phyloP scores from a whole-genome alignment of 2,888 invertebrate genomes.

The Lasioglossum villosulum region DNA sequence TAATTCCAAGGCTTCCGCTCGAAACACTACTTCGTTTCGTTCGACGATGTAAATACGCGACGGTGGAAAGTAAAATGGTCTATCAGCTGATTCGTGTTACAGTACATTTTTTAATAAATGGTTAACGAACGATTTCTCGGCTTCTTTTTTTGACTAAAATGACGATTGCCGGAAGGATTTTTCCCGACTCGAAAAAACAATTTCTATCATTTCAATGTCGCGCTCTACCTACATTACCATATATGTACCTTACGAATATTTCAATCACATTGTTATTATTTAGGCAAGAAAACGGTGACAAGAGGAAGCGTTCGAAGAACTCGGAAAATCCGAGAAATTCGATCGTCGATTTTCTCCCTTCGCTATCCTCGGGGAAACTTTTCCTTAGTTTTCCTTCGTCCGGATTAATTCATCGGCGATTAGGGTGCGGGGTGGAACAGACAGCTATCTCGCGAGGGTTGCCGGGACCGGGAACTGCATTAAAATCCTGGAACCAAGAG shows the following conservation, averaged over 20 bases:
- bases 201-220: too few relatives aligned
- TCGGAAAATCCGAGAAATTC: background rate
- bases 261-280: too few relatives aligned
- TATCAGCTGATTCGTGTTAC: background rate
- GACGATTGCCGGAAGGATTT: too few relatives aligned
- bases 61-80: background rate
- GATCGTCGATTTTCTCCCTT: background rate
- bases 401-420: constrained; percentile 18
- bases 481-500: constrained; percentile 16
- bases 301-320: too few relatives aligned
- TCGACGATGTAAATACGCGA: background rate
- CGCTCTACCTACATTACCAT: too few relatives aligned
- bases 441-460: constrained; percentile 1
- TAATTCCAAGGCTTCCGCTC: background rate
- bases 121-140: too few relatives aligned
- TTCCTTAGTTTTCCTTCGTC: background rate
- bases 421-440: background rate
- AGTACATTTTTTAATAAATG: too few relatives aligned
- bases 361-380: background rate
- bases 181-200: too few relatives aligned
- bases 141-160: too few relatives aligned
- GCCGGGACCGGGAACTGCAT: constrained; percentile 10
- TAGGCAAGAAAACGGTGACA: background rate
- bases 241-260: too few relatives aligned
- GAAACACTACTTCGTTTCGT: background rate